phyloP scores from a whole-genome alignment of 2,797 vertebrate species.

The Buphagus erythrorhynchus region DNA sequence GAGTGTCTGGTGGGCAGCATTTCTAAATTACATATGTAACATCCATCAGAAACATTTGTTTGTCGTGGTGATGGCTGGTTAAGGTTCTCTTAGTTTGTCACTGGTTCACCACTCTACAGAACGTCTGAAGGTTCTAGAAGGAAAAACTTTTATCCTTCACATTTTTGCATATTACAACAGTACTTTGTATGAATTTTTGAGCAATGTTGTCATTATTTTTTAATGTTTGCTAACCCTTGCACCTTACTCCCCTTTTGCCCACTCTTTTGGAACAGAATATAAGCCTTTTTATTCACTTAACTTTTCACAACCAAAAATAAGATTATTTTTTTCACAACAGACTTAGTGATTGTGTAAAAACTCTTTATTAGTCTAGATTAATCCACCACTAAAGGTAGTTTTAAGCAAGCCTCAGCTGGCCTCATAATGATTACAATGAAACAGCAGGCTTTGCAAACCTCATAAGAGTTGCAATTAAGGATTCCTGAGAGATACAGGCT shows the following conservation, averaged over 20 bases:
- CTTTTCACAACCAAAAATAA: slow-evolving; percentile 39
- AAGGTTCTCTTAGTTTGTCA: neutral
- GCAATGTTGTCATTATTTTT: slow-evolving; percentile 37
- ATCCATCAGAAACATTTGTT: neutral
- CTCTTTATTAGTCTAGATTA: slow-evolving; percentile 64
- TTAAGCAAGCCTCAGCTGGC: slow-evolving; percentile 52
- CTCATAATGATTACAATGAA: slow-evolving; percentile 57
- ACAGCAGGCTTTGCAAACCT: neutral
- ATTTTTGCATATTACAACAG: slow-evolving; percentile 48
- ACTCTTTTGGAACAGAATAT: slow-evolving; percentile 26
- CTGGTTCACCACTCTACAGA: neutral
- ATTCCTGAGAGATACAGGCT: neutral
- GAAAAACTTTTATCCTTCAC: slow-evolving; percentile 47
- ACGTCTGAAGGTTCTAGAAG: slow-evolving; percentile 37
- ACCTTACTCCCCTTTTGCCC: neutral
- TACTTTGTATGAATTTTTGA: slow-evolving; percentile 39
- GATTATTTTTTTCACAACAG: slow-evolving; percentile 53
- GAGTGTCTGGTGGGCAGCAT: neutral
- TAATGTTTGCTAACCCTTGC: neutral
- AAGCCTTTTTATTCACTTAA: slow-evolving; percentile 40
- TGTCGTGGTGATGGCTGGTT: neutral
- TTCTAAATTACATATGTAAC: neutral
- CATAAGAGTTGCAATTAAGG: neutral
- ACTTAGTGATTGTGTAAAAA: slow-evolving; percentile 62
- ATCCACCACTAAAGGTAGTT: slow-evolving; percentile 65